Evolutionary conservation across 2,888 invertebrate species (phyloP), one percentile per base, ranked within the genome.

Genomic region (Zaprionus obscuricornis): DNA sequence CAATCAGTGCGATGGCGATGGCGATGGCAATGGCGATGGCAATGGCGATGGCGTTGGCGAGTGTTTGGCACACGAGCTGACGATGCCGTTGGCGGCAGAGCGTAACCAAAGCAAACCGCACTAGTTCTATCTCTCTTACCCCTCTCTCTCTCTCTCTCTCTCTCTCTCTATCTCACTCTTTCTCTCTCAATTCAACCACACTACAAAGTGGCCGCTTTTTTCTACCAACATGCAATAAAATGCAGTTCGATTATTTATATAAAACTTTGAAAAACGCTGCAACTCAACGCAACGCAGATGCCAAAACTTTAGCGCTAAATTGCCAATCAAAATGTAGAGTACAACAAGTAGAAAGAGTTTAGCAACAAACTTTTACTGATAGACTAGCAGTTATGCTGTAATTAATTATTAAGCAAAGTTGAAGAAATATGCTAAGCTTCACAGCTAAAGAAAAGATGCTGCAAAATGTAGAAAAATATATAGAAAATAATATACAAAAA

Each of bases 211-310:
- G 40, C 24, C 42, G 18, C 24, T 10, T 14, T 17, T 36, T 8
- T 17, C 22, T 67, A 17, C 16, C 37, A 10, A n/a, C 27, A 47
- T 39, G 52, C 64, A 62, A 60, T 64, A 82, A 79, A 85, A 77
- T 79, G 72, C 85, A 85, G 75, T 79, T 85, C 83, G 79, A 85
- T 66, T 69, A 79, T 79, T 79, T 79, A 79, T 85, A 79, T 85
- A 82, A 82, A 78, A 63, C 70, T 81, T 63, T 67, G 74, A 62
- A 73, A 81, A 49, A 40, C 26, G 49, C 49, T 45, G 63, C 62
- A 24, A 42, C 33, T 37, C 45, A 33, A 64, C 14, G 24, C 54
- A 24, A n/a, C n/a, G n/a, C 20, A n/a, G 26, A 20, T 29, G 7
- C 26, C 51, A 16, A 27, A 52, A 36, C 67, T 46, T 66, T 62